phyloP scores from a whole-genome alignment of 1,140 invertebrate species.

The Zaprionus ghesquierei region DNA sequence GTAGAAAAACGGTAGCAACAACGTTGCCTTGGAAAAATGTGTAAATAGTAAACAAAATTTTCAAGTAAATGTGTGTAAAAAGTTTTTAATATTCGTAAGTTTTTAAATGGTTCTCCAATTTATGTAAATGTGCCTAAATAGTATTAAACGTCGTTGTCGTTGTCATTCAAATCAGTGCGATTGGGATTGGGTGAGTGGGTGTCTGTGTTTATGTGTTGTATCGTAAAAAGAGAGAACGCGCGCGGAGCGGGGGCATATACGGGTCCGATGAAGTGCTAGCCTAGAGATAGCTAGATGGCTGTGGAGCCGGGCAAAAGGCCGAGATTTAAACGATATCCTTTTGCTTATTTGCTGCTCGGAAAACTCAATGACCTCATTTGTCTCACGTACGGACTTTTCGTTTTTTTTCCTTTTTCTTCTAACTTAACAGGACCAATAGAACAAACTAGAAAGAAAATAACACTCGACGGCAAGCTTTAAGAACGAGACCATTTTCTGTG shows the following conservation, averaged over 20 bases:
- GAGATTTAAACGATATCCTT: conserved; percentile 50
- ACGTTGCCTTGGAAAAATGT: conserved; percentile 77
- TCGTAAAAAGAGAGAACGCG: conserved; percentile 51
- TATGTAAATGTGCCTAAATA: conserved; percentile 24
- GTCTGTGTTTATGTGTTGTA: conserved; percentile 47
- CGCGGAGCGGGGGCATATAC: conserved; percentile 42
- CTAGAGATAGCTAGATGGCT: conserved; percentile 21
- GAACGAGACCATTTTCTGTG: conserved; percentile 41
- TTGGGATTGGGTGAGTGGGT: conserved; percentile 45
- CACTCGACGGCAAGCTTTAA: conserved; percentile 41
- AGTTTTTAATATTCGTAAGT: conserved; percentile 22
- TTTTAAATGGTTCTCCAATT: conserved; percentile 1
- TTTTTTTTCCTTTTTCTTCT: conserved; percentile 36
- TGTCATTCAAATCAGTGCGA: conserved; percentile 50
- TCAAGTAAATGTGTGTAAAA: conserved; percentile 55
- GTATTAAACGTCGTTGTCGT: conserved; percentile 42
- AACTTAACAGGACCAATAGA: conserved; percentile 46
- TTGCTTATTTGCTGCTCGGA: conserved; percentile 30
- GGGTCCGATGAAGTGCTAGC: conserved; percentile 51
- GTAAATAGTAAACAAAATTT: conserved; percentile 81
- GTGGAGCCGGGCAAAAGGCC: conserved; percentile 16
- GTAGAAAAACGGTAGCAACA: conserved; percentile 67
- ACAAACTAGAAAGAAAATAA: conserved; percentile 35
- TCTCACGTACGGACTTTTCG: conserved; percentile 67
- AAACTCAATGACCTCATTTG: conserved; percentile 81